A percentile compares a stretch with the other conserved stretches of the same genome.
Evolutionary conservation across 2,888 invertebrate genomes (phyloP).

Genomic region (Heliconius charithonia): DNA sequence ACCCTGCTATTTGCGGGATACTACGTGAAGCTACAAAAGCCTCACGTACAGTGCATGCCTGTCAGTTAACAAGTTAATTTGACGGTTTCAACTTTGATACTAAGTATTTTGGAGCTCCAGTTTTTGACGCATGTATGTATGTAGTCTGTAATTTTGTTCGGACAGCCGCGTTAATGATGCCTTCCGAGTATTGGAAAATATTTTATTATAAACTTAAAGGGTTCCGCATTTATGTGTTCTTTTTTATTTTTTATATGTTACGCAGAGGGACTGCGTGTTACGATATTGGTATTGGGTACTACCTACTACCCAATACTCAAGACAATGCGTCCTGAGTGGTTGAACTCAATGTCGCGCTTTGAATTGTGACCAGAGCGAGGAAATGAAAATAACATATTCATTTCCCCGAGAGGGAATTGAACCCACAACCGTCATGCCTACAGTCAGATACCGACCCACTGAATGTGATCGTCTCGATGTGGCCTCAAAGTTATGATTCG

Average conservation of each 20-base stretch:
- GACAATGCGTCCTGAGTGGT: neutral
- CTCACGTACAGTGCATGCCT: neutral
- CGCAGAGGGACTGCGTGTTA: neutral
- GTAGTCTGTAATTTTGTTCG: slow-evolving; percentile 34
- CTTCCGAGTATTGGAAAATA: slow-evolving; percentile 31
- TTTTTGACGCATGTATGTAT: slow-evolving; percentile 32
- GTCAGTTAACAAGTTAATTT: slow-evolving; percentile 8
- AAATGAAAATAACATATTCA: neutral
- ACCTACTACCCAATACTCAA: neutral
- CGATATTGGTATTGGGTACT: no score
- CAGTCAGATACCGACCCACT: no score
- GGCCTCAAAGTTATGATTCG: no score
- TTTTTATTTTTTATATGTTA: neutral
- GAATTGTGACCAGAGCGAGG: neutral
- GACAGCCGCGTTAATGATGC: slow-evolving; percentile 31
- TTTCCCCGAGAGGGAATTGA: neutral
- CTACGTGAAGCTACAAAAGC: no score
- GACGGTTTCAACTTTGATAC: neutral
- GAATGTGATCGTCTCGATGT: no score
- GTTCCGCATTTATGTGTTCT: neutral
- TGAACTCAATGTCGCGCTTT: neutral
- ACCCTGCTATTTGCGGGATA: no score
- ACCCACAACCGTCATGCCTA: neutral
- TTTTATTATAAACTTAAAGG: neutral
- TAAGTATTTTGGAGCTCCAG: slow-evolving; percentile 17